Base-by-base conservation (phyloP, 2,888 invertebrate species). In the Eubasilissa splendida region DNA sequence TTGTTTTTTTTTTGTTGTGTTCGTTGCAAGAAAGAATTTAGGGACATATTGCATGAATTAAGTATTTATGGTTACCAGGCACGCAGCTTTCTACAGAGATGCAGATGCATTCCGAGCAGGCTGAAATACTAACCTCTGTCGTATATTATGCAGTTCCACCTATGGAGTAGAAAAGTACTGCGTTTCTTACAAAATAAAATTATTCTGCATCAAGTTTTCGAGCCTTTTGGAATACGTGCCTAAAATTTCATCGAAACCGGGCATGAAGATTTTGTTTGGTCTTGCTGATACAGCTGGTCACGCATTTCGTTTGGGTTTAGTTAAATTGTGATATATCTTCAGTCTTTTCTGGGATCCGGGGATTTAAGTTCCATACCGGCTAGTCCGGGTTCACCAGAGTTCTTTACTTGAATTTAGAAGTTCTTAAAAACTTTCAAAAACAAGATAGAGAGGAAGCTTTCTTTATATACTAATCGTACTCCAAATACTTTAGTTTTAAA, bases 51-150 rank as follows among this genome's bases (percentile, higher is more conserved):
- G 22, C n/a, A 10, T 9, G 7, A 52, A 31, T 10, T n/a, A 50
- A 0, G 14, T 56, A 80, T 80, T 80, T 71, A 77, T 65, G 73
- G 65, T 10, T 56, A 77, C 76, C 58, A 76, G 66, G 77, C 77
- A 80, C 71, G 77, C 80, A 77, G 77, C 66, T 53, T 77, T 73
- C 77, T 54, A 54, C 14, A 5, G 70, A 54, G 31, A 56, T 71
- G 73, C 70, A 80, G 70, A 76, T 71, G 60, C 56, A 54, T 63
- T 9, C 58, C 50, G 56, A 58, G 68, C 52, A 31, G 54, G 66
- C 11, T 33, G 50, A 14, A 9, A 42, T 56, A 53, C 68, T 56
- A 52, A 50, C 52, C 53, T 75, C 54, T 52, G 31, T 22, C 22
- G n/a, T 42, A 14, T 22, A 14, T 22, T 7, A 31, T 33, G 22